Evolutionary conservation across 2,113 vertebrate species (phyloP), one percentile per base, ranked within the genome.

Genomic region (Cettia cetti): DNA sequence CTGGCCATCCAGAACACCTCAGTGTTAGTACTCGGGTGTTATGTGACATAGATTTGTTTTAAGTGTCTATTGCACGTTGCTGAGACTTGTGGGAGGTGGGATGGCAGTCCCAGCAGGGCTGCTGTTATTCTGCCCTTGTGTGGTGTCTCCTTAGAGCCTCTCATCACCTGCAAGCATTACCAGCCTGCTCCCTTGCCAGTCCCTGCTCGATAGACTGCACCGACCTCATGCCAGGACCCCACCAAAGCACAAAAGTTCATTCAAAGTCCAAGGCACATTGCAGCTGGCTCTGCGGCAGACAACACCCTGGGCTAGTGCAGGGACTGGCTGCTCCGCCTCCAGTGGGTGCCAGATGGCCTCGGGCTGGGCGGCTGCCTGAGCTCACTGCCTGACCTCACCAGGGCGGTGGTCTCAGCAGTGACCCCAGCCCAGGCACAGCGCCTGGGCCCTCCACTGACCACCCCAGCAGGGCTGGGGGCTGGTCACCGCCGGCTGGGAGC

Each of bases 181-280:
- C 76, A 87, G 53, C 9, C 0, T 3, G 23, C 54, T 93, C 47
- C 23, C 74, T 84, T 1, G 0, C 70, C 85, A 50, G 54, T 49
- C 50, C 50, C 44, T 53, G 5, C 44, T 53, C 57, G 78, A 76
- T 7, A 2, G 6, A 28, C 85, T 39, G 2, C 13, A 11, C 53
- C 0, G 42, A 44, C 71, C 54, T 47, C 57, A 44, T 13, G 7
- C 69, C 6, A 3, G 56, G 78, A 77, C 93, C 54, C 86, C 94
- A 76, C 89, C 75, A 92, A 77, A 96, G 94, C 84, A 97, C 95
- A 94, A 92, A 95, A 95, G 95, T 96, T 96, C 90, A 5, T 91
- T 23, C 7, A 79, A 85, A 96, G 96, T 95, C 91, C 91, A 93
- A 90, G 76, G 92, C 82, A 26, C 52, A 15, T 21, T 47, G 87